A percentile compares a stretch with the other conserved stretches of the same genome.
Conservation (phyloP, 1,140 invertebrate genomes). For the Eciton burchellii region DNA sequence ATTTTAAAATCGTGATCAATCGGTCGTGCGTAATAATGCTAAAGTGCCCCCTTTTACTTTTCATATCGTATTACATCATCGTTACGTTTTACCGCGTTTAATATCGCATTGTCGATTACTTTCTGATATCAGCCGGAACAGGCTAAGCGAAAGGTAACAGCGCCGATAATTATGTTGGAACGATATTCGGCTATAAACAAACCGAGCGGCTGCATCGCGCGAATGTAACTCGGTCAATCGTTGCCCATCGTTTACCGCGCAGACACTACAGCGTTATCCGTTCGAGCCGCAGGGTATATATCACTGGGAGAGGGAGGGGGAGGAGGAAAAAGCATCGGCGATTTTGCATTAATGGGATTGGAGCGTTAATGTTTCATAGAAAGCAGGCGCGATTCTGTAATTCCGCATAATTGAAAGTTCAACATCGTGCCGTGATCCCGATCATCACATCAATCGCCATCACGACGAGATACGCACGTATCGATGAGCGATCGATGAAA, state of each 20-base stretch:
- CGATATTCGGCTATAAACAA: not conserved
- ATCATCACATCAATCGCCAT: too few species aligned
- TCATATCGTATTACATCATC: not conserved
- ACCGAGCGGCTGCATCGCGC: slow-evolving; percentile 1
- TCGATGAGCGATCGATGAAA: slow-evolving; percentile 67
- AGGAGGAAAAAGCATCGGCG: slow-evolving; percentile 51
- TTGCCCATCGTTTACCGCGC: slow-evolving; percentile 31
- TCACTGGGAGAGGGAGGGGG: not conserved
- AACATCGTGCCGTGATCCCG: slow-evolving; percentile 18
- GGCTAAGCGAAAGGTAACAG: not conserved
- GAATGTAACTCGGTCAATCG: slow-evolving; percentile 47
- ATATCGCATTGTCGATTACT: slow-evolving; percentile 20
- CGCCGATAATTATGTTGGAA: slow-evolving; percentile 12
- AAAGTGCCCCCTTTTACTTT: slow-evolving; percentile 20
- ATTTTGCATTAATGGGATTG: slow-evolving; percentile 63
- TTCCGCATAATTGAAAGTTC: slow-evolving; percentile 68
- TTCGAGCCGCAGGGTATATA: slow-evolving; percentile 49
- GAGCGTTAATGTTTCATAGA: slow-evolving; percentile 71
- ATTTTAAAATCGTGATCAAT: slow-evolving; percentile 17
- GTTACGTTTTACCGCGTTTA: not conserved
- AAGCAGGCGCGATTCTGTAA: slow-evolving; percentile 52
- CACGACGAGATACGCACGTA: not conserved
- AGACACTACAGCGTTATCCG: slow-evolving; percentile 40
- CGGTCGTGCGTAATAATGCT: not conserved
- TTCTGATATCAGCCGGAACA: not conserved